Evolutionary conservation across 2,888 invertebrate species (phyloP).

Genomic region (Pristionchus maxplancki): DNA sequence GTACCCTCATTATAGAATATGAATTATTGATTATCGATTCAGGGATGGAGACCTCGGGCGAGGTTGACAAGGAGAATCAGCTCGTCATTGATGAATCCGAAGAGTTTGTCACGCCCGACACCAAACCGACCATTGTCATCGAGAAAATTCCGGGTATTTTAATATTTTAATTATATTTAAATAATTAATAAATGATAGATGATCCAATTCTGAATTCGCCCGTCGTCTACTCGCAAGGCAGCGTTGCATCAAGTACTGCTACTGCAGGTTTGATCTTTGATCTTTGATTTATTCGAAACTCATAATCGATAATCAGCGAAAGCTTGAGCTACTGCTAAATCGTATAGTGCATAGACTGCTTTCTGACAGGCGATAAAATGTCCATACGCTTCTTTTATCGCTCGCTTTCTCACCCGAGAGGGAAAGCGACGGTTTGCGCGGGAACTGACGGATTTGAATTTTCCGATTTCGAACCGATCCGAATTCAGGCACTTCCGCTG

Average conservation of each 20-base stretch:
- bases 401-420: not conserved
- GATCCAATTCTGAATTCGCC: not conserved
- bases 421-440: not conserved
- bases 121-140: not conserved
- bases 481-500: constrained; percentile 25
- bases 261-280: constrained; percentile 28
- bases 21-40: constrained; percentile 1
- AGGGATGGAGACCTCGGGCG: not conserved
- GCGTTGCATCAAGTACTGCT: not conserved
- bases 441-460: not conserved
- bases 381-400: not conserved
- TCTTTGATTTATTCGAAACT: not conserved
- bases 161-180: not conserved
- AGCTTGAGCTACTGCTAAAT: not conserved
- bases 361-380: not conserved
- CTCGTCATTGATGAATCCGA: not conserved
- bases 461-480: not conserved
- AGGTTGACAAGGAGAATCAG: not conserved
- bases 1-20: not conserved
- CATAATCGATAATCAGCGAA: not conserved
- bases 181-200: not conserved
- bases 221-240: not conserved
- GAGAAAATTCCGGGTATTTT: constrained; percentile 15
- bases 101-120: constrained; percentile 8
- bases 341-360: not conserved